Base-by-base conservation (phyloP, 1,140 invertebrate species). In the Colletes gigas region DNA sequence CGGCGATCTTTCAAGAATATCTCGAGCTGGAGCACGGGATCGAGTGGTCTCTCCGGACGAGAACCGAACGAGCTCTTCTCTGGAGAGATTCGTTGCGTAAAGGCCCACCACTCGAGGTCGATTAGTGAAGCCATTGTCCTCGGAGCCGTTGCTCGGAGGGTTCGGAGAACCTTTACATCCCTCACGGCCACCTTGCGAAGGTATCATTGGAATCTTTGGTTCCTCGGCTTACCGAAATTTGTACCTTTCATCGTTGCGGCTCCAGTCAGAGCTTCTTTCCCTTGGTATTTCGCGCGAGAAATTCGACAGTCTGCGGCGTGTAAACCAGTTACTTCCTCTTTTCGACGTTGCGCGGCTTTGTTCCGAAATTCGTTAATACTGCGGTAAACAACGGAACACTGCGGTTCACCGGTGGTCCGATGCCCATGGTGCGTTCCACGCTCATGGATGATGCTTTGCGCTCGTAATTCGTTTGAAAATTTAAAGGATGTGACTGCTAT, bases 61-160 rank as follows among this genome's bases (percentile, higher is more conserved):
- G 73, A 91, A 82, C 50, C 83, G 87, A 79, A 87, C 87, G 55
- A 88, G 70, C 60, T 88, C 89, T 73, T 89, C 88, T 78, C 86
- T 81, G 83, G 86, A 92, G 52, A 88, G 74, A 73, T 90, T 89
- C 77, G 89, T 91, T 63, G 88, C 84, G 79, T 90, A 89, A 59
- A 92, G 87, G 50, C 90, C 91, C 19, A 87, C 89, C 57, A 92
- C 90, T 71, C 88, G 86, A n/a, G 91, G 91, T 72, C 90, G 91
- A 82, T 89, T 88, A 63, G 85, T 77, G 74, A 92, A 92, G 63
- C 91, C 91, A 84, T 91, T 92, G 79, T 92, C 92, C 86, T 93
- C 92, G 70, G 91, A 91, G 84, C 88, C 85, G 85, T 91, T 91
- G 86, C 90, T 91, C 88, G 91, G 89, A 88, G 92, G 90, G 89